Conservation (phyloP, 2,113 vertebrate species). For the Gopherus evgoodei region DNA sequence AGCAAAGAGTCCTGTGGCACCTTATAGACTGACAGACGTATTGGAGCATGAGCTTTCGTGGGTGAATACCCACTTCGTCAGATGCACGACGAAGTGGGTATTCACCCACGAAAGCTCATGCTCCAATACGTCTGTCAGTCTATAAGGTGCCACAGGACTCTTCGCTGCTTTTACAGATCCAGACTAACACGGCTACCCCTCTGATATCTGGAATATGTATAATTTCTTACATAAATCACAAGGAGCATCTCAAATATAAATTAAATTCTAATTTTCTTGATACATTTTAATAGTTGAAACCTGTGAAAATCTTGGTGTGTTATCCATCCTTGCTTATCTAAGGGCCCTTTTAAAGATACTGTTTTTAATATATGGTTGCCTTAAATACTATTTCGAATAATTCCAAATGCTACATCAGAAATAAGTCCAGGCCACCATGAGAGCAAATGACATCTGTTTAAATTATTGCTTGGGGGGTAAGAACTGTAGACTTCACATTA, state of each 20-base stretch:
- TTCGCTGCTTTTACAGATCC: too few species aligned
- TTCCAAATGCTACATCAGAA: not conserved
- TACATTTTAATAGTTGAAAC: not conserved
- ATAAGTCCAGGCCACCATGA: not conserved
- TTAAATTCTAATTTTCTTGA: not conserved
- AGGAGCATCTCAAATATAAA: not conserved
- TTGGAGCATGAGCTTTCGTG: too few species aligned
- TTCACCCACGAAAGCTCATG: too few species aligned
- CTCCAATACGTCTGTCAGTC: too few species aligned
- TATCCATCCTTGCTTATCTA: not conserved
- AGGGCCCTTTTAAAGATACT: not conserved
- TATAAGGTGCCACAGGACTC: too few species aligned
- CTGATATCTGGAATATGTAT: not conserved
- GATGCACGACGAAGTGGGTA: too few species aligned
- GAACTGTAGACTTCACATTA: not conserved
- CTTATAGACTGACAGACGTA: too few species aligned
- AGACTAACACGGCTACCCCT: too few species aligned
- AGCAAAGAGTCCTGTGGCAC: too few species aligned
- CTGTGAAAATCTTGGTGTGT: not conserved
- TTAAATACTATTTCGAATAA: not conserved
- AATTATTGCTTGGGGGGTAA: not conserved
- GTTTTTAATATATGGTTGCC: not conserved
- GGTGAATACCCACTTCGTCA: too few species aligned
- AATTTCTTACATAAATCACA: accelerated
- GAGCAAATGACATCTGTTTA: not conserved